Base-by-base conservation (phyloP, 2,888 invertebrate species). In the Thereva nobilitata region DNA sequence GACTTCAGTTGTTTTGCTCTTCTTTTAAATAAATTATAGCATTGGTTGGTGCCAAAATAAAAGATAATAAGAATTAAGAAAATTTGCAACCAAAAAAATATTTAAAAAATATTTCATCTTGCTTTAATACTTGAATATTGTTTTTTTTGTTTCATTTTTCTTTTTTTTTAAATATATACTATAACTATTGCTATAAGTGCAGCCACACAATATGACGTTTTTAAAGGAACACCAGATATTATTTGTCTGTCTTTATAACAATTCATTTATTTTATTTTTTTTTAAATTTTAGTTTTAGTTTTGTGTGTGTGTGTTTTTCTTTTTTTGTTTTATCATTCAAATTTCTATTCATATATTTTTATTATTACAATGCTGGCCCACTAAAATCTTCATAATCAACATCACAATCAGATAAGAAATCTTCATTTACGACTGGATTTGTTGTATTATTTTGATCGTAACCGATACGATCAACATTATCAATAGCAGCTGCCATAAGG, bases 401-500 rank as follows among this genome's bases (percentile, higher is more conserved):
- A 71, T 76, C 76, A 72, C 74, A 74, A 67, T 74, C 76, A 37
- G 72, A 72, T 44, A 72, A 54, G 67, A 70, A 71, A 61, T 73
- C 73, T 38, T 72, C 70, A 63, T 56, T 65, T 10, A 65, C 23
- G 23, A 64, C 57, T 54, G 57, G 66, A 61, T 70, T 68, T 23
- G 66, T 9, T 54, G 56, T 63, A 52, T 66, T 65, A 52, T 56
- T 68, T 49, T 69, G 37, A 41, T 84, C 84, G 72, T 44, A 59
- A 7, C 84, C 83, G 76, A 83, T 82, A 72, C 83, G 81, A 75
- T 85, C 83, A 76, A 84, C 79, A 73, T 84, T 86, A 74, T 89
- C 88, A 72, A 89, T 78, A 44, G 85, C 82, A 45, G 86, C 83
- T 23, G 89, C 88, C 78, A 89, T 83, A 73, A 86, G 82, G 73